phyloP scores from a whole-genome alignment of 2,797 vertebrate genomes.

The Hozukius guyotensis region DNA sequence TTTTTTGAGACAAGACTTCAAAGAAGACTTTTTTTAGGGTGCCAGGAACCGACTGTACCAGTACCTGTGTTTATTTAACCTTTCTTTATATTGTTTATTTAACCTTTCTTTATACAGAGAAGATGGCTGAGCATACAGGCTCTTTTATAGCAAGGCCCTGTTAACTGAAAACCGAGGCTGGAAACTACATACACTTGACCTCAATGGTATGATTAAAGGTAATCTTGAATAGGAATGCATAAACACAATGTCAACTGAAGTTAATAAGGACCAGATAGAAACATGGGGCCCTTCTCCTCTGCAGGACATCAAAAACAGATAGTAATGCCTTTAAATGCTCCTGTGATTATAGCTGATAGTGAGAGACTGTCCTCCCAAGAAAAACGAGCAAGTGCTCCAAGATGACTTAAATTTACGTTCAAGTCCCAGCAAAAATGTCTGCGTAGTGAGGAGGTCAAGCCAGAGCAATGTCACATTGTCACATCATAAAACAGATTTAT shows the following conservation, averaged over 20 bases:
- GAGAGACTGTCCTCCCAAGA: background rate
- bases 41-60: background rate
- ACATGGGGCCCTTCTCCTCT: background rate
- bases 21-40: background rate
- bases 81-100: too few relatives aligned
- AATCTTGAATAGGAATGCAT: conserved; percentile 6
- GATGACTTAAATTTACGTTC: background rate
- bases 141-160: background rate
- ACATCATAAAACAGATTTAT: background rate
- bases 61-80: conserved; percentile 3
- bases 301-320: background rate
- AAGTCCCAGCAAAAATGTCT: background rate
- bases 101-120: background rate
- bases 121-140: background rate
- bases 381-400: background rate
- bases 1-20: background rate
- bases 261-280: background rate
- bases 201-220: background rate
- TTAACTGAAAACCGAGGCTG: background rate
- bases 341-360: background rate
- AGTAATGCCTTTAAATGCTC: background rate
- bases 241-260: conserved; percentile 3
- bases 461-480: background rate
- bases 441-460: background rate
- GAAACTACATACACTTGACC: background rate